phyloP scores from a whole-genome alignment of 2,888 invertebrate species.

The Abrostola triplasia region DNA sequence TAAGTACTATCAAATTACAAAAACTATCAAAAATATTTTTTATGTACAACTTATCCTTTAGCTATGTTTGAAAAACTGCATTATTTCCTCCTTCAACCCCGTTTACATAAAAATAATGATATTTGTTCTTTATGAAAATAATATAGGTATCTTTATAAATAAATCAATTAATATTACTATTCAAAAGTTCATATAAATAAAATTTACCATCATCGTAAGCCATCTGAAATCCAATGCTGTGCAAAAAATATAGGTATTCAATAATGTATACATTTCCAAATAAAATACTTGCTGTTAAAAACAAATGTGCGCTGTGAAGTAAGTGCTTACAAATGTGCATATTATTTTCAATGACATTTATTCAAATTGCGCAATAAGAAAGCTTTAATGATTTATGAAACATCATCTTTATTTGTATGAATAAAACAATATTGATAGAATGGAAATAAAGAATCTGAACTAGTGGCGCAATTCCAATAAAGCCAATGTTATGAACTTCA shows the following conservation, averaged over 20 bases:
- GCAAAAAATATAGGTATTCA: constrained; percentile 77
- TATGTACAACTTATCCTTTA: too few relatives aligned
- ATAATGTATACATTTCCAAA: constrained; percentile 54
- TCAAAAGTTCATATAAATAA: constrained; percentile 38
- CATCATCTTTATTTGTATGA: constrained; percentile 3
- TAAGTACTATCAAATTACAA: too few relatives aligned
- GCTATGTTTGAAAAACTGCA: too few relatives aligned
- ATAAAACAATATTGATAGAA: not conserved
- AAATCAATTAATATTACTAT: not conserved
- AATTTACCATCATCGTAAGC: constrained; percentile 81
- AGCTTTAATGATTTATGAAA: constrained; percentile 1
- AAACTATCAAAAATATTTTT: too few relatives aligned
- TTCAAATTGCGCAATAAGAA: constrained; percentile 33
- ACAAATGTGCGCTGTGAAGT: constrained; percentile 56
- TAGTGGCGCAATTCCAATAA: constrained; percentile 21
- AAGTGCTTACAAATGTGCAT: constrained; percentile 43
- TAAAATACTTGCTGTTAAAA: constrained; percentile 48
- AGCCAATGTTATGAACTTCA: constrained; percentile 12
- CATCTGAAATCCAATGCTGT: constrained; percentile 85
- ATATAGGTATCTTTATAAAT: too few relatives aligned
- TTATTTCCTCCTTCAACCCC: too few relatives aligned
- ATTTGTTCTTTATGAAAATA: too few relatives aligned
- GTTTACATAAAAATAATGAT: too few relatives aligned
- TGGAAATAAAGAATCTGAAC: not conserved
- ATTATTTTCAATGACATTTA: constrained; percentile 11